A percentile compares a stretch with the other conserved stretches of the same genome.
phyloP scores from a whole-genome alignment of 2,888 invertebrate species.

The Steromphala cineraria region DNA sequence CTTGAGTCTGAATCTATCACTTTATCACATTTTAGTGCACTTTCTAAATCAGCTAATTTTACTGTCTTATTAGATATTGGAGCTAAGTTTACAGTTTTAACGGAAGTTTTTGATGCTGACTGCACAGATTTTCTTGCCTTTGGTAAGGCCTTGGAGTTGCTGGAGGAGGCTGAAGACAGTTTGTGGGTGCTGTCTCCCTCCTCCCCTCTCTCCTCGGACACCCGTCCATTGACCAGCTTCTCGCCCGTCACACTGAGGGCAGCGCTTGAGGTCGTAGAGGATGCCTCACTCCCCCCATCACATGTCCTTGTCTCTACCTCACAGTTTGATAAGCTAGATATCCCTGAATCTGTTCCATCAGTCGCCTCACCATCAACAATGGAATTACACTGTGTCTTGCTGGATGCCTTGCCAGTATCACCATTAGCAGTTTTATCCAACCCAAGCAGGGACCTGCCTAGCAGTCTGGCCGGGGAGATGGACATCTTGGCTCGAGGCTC shows the following conservation, averaged over 20 bases:
- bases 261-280: neutral
- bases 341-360: slow-evolving; percentile 9
- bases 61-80: slow-evolving; percentile 48
- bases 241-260: neutral
- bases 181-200: neutral
- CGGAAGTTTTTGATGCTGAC: slow-evolving; percentile 22
- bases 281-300: neutral
- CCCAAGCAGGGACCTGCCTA: neutral
- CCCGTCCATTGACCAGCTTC: neutral
- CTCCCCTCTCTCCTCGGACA: neutral
- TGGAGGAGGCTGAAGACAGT: neutral
- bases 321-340: neutral
- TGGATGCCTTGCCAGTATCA: neutral
- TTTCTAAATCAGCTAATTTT: slow-evolving; percentile 46
- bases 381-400: neutral
- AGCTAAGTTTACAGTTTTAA: slow-evolving; percentile 47
- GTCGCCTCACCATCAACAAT: neutral
- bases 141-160: neutral
- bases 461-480: neutral
- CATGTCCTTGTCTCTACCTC: neutral
- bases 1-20: slow-evolving; percentile 3
- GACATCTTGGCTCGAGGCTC: slow-evolving; percentile 8
- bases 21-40: slow-evolving; percentile 35
- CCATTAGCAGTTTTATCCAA: neutral
- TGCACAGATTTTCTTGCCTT: slow-evolving; percentile 36